Evolutionary conservation across 2,888 invertebrate genomes (phyloP).

Genomic region (Rotaria magnacalcarata): DNA sequence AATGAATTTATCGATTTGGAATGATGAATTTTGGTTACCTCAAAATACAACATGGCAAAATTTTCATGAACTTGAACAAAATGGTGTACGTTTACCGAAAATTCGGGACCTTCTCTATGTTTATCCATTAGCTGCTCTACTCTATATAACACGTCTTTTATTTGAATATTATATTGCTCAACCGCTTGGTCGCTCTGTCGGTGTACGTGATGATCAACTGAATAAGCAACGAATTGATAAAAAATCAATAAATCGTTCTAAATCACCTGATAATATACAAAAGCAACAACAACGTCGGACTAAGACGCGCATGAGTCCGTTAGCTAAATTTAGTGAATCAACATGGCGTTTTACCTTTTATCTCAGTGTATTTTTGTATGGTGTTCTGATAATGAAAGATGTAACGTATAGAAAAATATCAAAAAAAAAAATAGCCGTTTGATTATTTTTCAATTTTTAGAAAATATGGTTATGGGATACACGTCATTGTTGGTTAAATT

Average conservation of each 20-base stretch:
- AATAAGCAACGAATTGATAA: neutral
- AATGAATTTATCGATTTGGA: slow-evolving; percentile 11
- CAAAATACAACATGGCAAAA: slow-evolving; percentile 1
- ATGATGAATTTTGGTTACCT: slow-evolving; percentile 32
- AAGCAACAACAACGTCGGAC: neutral
- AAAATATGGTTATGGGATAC: slow-evolving; percentile 90
- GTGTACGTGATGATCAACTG: neutral
- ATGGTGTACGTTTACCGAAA: neutral
- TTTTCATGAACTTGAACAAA: neutral
- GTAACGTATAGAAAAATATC: neutral
- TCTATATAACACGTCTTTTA: neutral
- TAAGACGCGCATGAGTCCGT: neutral
- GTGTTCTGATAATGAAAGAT: slow-evolving; percentile 24
- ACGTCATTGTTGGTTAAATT: slow-evolving; percentile 75
- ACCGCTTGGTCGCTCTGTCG: neutral
- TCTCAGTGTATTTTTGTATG: slow-evolving; percentile 38
- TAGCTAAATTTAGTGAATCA: slow-evolving; percentile 44
- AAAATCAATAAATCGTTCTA: neutral
- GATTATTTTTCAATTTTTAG: slow-evolving; percentile 49
- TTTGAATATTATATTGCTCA: slow-evolving; percentile 20
- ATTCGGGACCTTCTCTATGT: slow-evolving; percentile 17
- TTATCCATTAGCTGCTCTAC: slow-evolving; percentile 19
- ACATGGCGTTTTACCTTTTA: slow-evolving; percentile 43
- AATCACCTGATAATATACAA: neutral
- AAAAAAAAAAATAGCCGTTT: neutral